Evolutionary conservation across 1,140 invertebrate genomes (phyloP).

Genomic region (Zaprionus ornatus): DNA sequence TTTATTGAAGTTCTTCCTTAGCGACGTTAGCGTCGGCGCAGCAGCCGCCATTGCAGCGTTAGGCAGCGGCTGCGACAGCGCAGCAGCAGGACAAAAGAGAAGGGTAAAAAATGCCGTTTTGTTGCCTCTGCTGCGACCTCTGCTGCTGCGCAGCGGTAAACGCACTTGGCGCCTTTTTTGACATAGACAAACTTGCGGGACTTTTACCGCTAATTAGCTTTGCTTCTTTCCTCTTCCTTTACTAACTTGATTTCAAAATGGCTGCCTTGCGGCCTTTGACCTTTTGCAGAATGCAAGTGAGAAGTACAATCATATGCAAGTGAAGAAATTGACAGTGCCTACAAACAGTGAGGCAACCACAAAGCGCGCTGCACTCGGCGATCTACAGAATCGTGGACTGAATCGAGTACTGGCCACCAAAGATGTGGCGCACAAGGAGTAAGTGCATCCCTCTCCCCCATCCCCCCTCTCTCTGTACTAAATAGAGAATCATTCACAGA

Average conservation of each 20-base stretch:
- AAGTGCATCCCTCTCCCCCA: slow-evolving; percentile 25
- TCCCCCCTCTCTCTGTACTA: not conserved
- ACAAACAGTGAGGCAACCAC: slow-evolving; percentile 61
- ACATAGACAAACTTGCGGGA: slow-evolving; percentile 35
- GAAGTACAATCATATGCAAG: slow-evolving; percentile 64
- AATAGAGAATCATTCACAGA: slow-evolving; percentile 17
- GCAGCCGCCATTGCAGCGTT: slow-evolving; percentile 64
- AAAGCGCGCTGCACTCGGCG: slow-evolving; percentile 77
- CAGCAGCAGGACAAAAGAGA: slow-evolving; percentile 14
- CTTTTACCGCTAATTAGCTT: slow-evolving; percentile 46
- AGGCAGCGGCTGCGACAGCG: slow-evolving; percentile 39
- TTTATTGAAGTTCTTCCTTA: slow-evolving; percentile 3
- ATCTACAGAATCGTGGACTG: slow-evolving; percentile 77
- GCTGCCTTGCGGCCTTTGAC: slow-evolving; percentile 35
- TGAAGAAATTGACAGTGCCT: slow-evolving; percentile 74
- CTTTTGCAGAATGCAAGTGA: slow-evolving; percentile 67
- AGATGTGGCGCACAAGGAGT: slow-evolving; percentile 76
- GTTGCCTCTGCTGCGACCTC: slow-evolving; percentile 29
- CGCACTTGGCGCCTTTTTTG: slow-evolving; percentile 61
- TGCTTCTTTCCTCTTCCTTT: not conserved
- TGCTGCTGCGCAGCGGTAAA: slow-evolving; percentile 27
- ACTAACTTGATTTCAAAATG: slow-evolving; percentile 51
- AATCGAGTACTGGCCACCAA: slow-evolving; percentile 51
- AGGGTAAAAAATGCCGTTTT: slow-evolving; percentile 61
- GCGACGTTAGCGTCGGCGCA: slow-evolving; percentile 22